These are phyloP conservation scores for Atta cephalotes DNA, from an alignment of 1,140 invertebrate species.

Conservation along the genomic window DNA sequence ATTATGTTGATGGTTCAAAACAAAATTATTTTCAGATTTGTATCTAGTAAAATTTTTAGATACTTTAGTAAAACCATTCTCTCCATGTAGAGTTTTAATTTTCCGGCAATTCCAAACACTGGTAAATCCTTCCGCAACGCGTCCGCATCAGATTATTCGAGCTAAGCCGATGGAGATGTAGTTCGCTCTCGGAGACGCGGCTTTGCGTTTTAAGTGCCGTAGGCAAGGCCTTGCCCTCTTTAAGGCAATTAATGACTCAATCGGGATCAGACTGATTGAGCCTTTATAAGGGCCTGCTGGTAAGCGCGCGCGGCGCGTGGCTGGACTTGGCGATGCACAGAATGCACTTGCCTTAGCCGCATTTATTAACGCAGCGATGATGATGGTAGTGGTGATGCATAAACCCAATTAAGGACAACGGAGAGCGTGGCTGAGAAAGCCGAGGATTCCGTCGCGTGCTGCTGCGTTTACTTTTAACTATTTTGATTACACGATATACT, in stretches of 20 bases:
- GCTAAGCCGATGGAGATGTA: slow-evolving; percentile 21
- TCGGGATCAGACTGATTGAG: slow-evolving; percentile 78
- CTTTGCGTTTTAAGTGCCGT: slow-evolving; percentile 68
- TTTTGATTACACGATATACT: no score
- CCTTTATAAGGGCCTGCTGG: slow-evolving; percentile 77
- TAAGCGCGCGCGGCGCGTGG: slow-evolving; percentile 74
- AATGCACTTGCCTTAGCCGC: slow-evolving; percentile 77
- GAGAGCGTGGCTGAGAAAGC: slow-evolving; percentile 60
- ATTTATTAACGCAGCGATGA: slow-evolving; percentile 76
- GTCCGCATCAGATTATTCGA: slow-evolving; percentile 5
- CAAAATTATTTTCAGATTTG: no score
- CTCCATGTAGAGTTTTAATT: not conserved
- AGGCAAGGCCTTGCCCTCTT: slow-evolving; percentile 77
- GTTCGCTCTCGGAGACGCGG: slow-evolving; percentile 30
- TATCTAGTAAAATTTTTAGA: no score
- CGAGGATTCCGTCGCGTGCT: slow-evolving; percentile 66
- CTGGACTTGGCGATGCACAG: slow-evolving; percentile 78
- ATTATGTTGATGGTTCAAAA: no score
- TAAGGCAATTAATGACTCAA: slow-evolving; percentile 79
- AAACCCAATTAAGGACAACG: slow-evolving; percentile 78
- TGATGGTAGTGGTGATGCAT: slow-evolving; percentile 43
- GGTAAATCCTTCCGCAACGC: not conserved
- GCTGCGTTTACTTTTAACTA: slow-evolving; percentile 1
- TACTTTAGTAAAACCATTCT: no score
- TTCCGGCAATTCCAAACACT: not conserved